Conservation (phyloP, 2,113 vertebrate genomes). For the Lucifuga dentata region DNA sequence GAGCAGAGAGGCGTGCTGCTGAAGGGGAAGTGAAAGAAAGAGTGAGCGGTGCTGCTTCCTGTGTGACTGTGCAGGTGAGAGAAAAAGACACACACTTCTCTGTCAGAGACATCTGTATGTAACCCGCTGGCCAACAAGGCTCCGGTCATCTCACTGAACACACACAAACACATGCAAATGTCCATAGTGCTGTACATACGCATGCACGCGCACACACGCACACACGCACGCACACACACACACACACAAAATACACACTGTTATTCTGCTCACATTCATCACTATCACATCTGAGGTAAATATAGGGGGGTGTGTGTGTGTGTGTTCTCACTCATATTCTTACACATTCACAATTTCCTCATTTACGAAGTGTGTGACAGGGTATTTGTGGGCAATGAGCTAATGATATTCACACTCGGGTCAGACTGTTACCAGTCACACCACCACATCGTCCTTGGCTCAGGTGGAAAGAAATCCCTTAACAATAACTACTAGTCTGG, state of each 20-base stretch:
- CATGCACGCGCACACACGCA: not conserved
- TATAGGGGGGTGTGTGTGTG: not conserved
- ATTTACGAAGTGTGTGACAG: conserved; percentile 28
- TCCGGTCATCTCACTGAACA: not conserved
- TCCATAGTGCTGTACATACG: not conserved
- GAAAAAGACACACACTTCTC: conserved; percentile 29
- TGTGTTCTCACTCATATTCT: too few relatives aligned
- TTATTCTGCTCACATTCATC: too few relatives aligned
- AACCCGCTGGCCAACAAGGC: not conserved
- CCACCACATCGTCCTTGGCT: conserved; percentile 26
- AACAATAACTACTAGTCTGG: conserved; percentile 18
- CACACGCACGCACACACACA: not conserved
- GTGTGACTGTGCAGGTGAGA: conserved; percentile 70
- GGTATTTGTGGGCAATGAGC: not conserved
- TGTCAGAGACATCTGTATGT: conserved; percentile 45
- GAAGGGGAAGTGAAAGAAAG: conserved; percentile 74
- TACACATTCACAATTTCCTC: conserved; percentile 41
- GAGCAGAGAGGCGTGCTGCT: conserved; percentile 12
- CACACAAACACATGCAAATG: conserved; percentile 57
- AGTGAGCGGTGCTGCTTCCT: conserved; percentile 64
- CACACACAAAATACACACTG: not conserved
- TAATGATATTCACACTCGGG: not conserved
- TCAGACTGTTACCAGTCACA: conserved; percentile 35
- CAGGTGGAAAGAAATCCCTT: conserved; percentile 43
- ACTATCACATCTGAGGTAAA: too few relatives aligned